These are phyloP conservation scores for Trissolcus basalis DNA, from an alignment of 1,140 invertebrate species.

Conservation along the genomic window DNA sequence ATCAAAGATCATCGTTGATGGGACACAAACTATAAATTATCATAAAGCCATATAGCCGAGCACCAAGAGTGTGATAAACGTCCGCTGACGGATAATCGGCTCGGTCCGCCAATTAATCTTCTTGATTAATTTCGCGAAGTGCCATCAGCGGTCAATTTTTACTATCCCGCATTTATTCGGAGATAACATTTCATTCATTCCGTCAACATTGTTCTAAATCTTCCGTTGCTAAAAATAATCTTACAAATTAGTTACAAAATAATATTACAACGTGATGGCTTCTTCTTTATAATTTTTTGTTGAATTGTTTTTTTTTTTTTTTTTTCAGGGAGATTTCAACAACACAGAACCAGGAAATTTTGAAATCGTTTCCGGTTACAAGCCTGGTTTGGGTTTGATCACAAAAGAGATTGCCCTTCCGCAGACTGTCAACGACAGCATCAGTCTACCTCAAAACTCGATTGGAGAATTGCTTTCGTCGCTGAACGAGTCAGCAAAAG, in stretches of 20 bases:
- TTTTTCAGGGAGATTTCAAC: slow-evolving; percentile 17
- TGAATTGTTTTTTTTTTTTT: no score
- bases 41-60: neutral
- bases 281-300: no score
- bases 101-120: no score
- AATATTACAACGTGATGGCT: no score
- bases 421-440: slow-evolving; percentile 28
- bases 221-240: no score
- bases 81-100: no score
- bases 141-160: no score
- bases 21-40: neutral
- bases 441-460: slow-evolving; percentile 47
- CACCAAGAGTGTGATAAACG: no score
- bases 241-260: no score
- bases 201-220: neutral
- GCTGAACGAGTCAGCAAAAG: slow-evolving; percentile 35
- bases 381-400: slow-evolving; percentile 39
- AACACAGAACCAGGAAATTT: slow-evolving; percentile 32
- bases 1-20: slow-evolving; percentile 1
- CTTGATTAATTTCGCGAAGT: no score
- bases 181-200: no score
- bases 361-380: slow-evolving; percentile 58
- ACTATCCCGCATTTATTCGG: no score
- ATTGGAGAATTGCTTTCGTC: slow-evolving; percentile 50
- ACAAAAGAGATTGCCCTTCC: slow-evolving; percentile 53